Evolutionary conservation across 1,140 invertebrate genomes (phyloP).

Genomic region (Drosophila bocqueti): DNA sequence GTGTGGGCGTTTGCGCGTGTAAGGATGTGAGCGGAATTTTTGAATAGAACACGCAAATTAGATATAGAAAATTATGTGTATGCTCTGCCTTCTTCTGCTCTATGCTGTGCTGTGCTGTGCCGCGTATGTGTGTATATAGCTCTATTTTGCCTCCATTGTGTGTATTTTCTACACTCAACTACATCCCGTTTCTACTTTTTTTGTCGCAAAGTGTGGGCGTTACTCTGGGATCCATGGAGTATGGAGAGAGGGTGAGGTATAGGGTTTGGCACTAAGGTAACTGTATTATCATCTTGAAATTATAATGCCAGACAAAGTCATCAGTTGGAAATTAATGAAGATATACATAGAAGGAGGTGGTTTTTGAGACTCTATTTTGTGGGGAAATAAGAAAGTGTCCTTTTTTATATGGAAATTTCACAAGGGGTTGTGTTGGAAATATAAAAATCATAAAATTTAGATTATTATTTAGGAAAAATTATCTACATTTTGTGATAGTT

Average conservation of each 20-base stretch:
- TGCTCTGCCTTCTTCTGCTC: conserved; percentile 15
- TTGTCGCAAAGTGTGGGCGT: conserved; percentile 36
- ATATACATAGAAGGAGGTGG: background rate
- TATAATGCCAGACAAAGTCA: conserved; percentile 15
- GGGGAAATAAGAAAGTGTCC: background rate
- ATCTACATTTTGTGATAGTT: background rate
- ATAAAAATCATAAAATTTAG: background rate
- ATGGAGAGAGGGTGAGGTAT: background rate
- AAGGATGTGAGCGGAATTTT: conserved; percentile 81
- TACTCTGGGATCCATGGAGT: background rate
- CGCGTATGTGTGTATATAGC: conserved; percentile 38
- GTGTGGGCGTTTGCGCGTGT: conserved; percentile 78
- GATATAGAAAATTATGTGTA: conserved; percentile 73
- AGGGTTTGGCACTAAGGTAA: conserved; percentile 26
- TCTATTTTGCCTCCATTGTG: conserved; percentile 61
- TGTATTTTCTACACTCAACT: conserved; percentile 1
- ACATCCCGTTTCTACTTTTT: conserved; percentile 4
- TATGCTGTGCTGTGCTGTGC: conserved; percentile 10
- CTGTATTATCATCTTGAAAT: conserved; percentile 42
- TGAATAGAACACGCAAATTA: conserved; percentile 76
- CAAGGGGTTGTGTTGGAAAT: background rate
- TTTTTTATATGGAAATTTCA: background rate
- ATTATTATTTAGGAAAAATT: background rate
- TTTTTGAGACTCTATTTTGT: background rate
- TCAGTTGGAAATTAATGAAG: background rate